These are phyloP conservation scores for Leptodactylus fallax DNA, from an alignment of 2,797 vertebrate genomes.

Conservation along the genomic window DNA sequence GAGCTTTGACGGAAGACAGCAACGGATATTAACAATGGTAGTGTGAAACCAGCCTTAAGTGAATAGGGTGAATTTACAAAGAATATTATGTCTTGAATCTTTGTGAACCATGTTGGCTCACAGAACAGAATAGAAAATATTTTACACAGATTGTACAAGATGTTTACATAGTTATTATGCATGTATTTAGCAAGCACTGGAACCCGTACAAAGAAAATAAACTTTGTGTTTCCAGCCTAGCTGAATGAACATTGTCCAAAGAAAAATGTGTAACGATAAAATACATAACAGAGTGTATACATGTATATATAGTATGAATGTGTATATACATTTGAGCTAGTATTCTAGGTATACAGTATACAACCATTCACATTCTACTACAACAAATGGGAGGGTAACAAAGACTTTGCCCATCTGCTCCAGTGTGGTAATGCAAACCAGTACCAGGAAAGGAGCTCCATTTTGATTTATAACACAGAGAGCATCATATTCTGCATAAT, in stretches of 20 bases:
- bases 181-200: constrained; percentile 49
- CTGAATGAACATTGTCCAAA: background rate
- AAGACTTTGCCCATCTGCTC: too few relatives aligned
- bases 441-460: background rate
- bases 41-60: too few relatives aligned
- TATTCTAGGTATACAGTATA: background rate
- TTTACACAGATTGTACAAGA: constrained; percentile 34
- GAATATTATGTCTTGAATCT: background rate
- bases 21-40: too few relatives aligned
- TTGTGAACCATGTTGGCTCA: background rate
- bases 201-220: constrained; percentile 30
- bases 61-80: background rate
- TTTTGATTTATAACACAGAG: background rate
- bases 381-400: too few relatives aligned
- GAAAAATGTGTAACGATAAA: background rate
- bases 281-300: background rate
- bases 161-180: constrained; percentile 50
- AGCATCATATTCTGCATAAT: too few relatives aligned
- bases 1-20: too few relatives aligned
- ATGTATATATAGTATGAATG: too few relatives aligned
- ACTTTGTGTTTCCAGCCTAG: constrained; percentile 15
- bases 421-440: too few relatives aligned
- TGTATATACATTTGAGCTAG: too few relatives aligned
- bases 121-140: background rate
- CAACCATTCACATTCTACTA: background rate